These are phyloP conservation scores for Agriopis aurantiaria DNA, from an alignment of 2,888 invertebrate genomes.

Conservation along the genomic window DNA sequence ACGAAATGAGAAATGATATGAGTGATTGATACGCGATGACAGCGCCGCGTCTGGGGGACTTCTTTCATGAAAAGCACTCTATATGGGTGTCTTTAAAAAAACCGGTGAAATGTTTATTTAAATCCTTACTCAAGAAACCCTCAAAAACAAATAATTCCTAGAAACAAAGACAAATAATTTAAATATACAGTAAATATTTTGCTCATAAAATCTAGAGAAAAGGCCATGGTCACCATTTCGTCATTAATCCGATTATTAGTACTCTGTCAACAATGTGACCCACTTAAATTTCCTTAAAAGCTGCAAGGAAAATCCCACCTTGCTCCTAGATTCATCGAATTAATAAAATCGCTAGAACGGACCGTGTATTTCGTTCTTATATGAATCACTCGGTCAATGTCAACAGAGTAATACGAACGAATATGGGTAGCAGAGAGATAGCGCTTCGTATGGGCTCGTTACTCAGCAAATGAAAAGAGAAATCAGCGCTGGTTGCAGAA, in stretches of 20 bases:
- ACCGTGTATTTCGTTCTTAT: constrained; percentile 59
- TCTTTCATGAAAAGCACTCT: too few relatives aligned
- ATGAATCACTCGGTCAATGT: constrained; percentile 78
- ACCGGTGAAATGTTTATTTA: not conserved
- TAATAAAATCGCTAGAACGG: constrained; percentile 53
- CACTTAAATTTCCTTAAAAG: constrained; percentile 33
- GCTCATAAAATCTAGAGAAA: constrained; percentile 30
- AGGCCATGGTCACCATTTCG: constrained; percentile 24
- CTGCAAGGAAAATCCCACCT: constrained; percentile 54
- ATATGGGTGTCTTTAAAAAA: not conserved
- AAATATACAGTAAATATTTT: constrained; percentile 11
- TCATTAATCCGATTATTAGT: constrained; percentile 21
- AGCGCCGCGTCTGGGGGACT: too few relatives aligned
- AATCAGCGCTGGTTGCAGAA: constrained; percentile 26
- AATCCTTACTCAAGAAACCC: too few relatives aligned
- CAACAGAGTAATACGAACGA: constrained; percentile 59
- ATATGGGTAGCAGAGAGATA: constrained; percentile 43
- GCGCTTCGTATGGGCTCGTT: constrained; percentile 27
- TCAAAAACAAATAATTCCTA: not conserved
- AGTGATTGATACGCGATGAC: too few relatives aligned
- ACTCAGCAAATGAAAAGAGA: constrained; percentile 33
- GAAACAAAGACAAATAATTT: constrained; percentile 16
- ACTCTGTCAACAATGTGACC: constrained; percentile 16
- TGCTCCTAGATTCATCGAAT: constrained; percentile 51
- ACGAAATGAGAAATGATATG: too few relatives aligned